A percentile compares a stretch with the other conserved stretches of the same genome.
phyloP scores from a whole-genome alignment of 2,113 vertebrate genomes.

The Microtus montanus region DNA sequence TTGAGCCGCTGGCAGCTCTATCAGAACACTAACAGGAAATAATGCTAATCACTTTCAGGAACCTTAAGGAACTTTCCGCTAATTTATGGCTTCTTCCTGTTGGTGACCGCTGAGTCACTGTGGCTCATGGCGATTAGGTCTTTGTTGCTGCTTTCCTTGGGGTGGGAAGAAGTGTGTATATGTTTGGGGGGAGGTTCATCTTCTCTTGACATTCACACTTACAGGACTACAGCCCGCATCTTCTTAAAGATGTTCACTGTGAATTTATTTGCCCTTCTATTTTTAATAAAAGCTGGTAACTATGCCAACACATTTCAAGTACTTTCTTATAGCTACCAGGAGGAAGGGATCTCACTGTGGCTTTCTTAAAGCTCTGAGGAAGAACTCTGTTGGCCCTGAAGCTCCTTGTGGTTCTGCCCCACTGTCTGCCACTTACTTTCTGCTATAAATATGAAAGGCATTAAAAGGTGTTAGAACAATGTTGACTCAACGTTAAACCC shows the following conservation, averaged over 20 bases:
- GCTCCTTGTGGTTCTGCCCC: constrained; percentile 26
- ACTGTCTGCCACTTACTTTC: not conserved
- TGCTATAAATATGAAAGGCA: constrained; percentile 45
- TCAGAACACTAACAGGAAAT: constrained; percentile 68
- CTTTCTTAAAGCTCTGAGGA: constrained; percentile 71
- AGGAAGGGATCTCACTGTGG: constrained; percentile 68
- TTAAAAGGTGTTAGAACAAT: constrained; percentile 60
- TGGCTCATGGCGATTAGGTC: not conserved
- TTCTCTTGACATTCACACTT: not conserved
- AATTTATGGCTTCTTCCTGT: constrained; percentile 20
- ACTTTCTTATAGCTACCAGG: not conserved
- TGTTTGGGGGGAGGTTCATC: not conserved
- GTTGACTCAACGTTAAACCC: constrained; percentile 66
- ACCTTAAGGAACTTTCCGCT: constrained; percentile 47
- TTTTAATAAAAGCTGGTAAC: constrained; percentile 41
- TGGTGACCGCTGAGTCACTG: not conserved
- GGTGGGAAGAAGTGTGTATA: accelerated
- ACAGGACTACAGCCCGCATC: not conserved
- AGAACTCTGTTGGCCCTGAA: constrained; percentile 13
- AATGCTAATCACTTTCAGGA: constrained; percentile 45
- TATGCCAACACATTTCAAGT: constrained; percentile 2
- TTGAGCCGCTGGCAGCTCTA: constrained; percentile 54
- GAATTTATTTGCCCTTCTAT: not conserved
- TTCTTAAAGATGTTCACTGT: not conserved
- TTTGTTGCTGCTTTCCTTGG: not conserved